Conservation (phyloP, 2,113 vertebrate genomes). For the Tonatia bakeri region DNA sequence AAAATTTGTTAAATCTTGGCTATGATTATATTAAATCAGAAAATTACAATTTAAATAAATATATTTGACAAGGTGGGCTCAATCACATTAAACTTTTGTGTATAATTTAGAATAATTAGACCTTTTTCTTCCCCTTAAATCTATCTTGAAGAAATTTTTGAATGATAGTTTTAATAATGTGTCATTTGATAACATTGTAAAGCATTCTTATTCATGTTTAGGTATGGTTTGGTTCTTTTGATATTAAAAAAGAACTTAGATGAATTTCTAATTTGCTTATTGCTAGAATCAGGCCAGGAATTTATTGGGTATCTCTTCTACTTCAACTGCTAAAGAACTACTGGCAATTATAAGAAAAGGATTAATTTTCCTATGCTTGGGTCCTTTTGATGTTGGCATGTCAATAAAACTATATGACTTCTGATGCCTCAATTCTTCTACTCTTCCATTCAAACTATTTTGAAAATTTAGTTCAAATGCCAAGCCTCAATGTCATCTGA, state of each 20-base stretch:
- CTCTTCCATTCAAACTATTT: neutral
- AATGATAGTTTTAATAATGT: neutral
- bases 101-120: neutral
- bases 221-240: neutral
- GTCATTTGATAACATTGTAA: neutral
- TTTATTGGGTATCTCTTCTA: neutral
- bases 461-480: neutral
- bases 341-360: neutral
- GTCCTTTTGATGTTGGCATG: neutral
- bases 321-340: neutral
- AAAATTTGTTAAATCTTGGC: neutral
- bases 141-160: neutral
- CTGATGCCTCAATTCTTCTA: neutral
- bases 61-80: neutral
- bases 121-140: neutral
- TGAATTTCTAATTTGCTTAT: neutral
- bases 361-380: neutral
- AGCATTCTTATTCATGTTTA: neutral
- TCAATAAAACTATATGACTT: neutral
- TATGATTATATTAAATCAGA: neutral
- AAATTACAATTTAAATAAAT: slow-evolving; percentile 21
- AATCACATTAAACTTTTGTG: neutral
- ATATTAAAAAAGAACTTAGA: neutral
- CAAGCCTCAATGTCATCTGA: neutral
- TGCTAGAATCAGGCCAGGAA: neutral